Conservation (phyloP, 2,888 invertebrate genomes). For the Chrysodeixis includens region DNA sequence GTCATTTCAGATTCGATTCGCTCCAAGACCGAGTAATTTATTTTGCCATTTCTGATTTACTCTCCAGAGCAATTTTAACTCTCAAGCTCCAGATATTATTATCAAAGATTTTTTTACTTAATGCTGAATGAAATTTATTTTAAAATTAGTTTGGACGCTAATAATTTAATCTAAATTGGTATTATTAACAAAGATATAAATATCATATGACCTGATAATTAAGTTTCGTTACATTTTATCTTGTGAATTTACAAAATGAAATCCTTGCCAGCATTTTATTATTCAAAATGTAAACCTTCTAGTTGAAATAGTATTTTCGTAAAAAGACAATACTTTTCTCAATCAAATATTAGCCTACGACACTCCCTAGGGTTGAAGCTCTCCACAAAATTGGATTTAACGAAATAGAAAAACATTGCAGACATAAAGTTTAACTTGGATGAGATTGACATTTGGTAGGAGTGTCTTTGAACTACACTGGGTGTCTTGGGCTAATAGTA, state of each 20-base stretch:
- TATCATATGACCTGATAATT: no score
- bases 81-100: no score
- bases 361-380: conserved; percentile 4
- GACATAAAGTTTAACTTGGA: background rate
- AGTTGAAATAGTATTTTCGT: background rate
- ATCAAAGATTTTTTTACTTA: no score
- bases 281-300: background rate
- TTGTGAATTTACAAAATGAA: background rate
- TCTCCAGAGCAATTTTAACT: no score
- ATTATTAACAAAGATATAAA: no score
- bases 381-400: background rate
- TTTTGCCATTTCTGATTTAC: no score
- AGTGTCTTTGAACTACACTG: background rate
- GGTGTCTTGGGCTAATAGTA: background rate
- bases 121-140: no score
- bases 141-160: no score
- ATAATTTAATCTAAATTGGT: no score
- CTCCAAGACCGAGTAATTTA: no score
- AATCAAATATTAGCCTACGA: background rate
- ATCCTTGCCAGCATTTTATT: background rate
- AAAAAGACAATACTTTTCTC: background rate
- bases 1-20: no score
- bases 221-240: no score
- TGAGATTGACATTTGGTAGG: background rate
- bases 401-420: background rate